phyloP scores from a whole-genome alignment of 2,113 vertebrate genomes.

The Notarius quadriscutis region DNA sequence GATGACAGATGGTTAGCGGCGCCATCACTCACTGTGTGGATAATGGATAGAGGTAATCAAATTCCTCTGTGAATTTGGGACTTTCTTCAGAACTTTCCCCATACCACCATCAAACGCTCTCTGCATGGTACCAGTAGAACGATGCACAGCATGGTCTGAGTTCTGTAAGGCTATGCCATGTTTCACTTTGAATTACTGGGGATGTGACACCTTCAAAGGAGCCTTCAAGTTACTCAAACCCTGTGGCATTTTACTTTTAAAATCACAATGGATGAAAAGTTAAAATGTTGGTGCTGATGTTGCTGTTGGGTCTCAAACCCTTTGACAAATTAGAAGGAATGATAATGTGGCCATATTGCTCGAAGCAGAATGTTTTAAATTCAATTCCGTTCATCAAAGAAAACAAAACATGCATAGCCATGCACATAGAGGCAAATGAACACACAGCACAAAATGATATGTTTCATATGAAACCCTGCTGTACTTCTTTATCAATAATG shows the following conservation, averaged over 20 bases:
- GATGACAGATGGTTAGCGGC: slow-evolving; percentile 99
- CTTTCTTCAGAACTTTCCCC: slow-evolving; percentile 96
- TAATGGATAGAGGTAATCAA: slow-evolving; percentile 99
- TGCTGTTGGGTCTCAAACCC: slow-evolving; percentile 39
- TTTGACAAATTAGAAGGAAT: slow-evolving; percentile 37
- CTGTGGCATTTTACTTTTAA: slow-evolving; percentile 33
- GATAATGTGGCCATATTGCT: slow-evolving; percentile 18
- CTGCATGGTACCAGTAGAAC: slow-evolving; percentile 41
- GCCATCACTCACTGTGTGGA: slow-evolving; percentile 92
- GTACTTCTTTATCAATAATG: background rate
- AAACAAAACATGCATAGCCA: slow-evolving; percentile 21
- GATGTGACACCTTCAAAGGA: slow-evolving; percentile 51
- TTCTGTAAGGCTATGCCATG: slow-evolving; percentile 29
- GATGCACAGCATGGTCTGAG: slow-evolving; percentile 37
- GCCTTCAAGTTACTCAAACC: slow-evolving; percentile 19
- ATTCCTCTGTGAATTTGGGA: slow-evolving; percentile 95
- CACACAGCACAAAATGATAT: background rate
- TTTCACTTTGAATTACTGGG: slow-evolving; percentile 29
- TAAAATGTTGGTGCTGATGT: slow-evolving; percentile 11
- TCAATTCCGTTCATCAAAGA: slow-evolving; percentile 18
- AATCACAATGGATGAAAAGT: slow-evolving; percentile 26
- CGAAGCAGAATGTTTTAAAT: slow-evolving; percentile 22
- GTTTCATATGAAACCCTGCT: background rate
- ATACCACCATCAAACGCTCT: slow-evolving; percentile 75
- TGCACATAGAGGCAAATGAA: slow-evolving; percentile 8